These are phyloP conservation scores for Mico argentatus DNA, from an alignment of 2,797 vertebrate genomes.

Conservation along the genomic window DNA sequence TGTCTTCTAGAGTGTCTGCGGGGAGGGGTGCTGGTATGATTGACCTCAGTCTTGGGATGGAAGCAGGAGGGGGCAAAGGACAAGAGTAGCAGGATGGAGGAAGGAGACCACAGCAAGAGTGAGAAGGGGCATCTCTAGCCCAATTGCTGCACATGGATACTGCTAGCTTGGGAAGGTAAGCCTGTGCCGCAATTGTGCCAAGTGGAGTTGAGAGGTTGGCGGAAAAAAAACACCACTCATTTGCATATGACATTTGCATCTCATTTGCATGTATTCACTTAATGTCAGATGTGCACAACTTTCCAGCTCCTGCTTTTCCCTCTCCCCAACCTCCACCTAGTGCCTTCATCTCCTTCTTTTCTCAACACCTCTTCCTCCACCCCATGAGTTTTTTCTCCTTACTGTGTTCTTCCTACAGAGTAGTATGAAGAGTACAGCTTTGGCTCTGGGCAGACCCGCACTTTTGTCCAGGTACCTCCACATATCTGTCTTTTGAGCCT, in stretches of 20 bases:
- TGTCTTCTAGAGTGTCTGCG: not conserved
- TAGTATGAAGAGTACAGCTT: not conserved
- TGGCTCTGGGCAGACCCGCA: not conserved
- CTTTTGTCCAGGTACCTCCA: not conserved
- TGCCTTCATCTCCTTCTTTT: not conserved
- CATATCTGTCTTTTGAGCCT: not conserved
- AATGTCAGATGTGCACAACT: slow-evolving; percentile 55
- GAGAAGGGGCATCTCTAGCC: not conserved
- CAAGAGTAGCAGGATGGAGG: not conserved
- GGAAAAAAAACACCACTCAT: slow-evolving; percentile 61
- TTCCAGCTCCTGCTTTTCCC: not conserved
- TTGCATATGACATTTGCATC: slow-evolving; percentile 61
- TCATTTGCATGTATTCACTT: slow-evolving; percentile 64
- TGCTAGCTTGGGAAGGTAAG: slow-evolving; percentile 23
- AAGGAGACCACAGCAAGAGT: not conserved
- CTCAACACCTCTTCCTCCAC: not conserved
- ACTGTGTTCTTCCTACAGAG: not conserved
- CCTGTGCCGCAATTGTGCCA: not conserved
- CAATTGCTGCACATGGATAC: not conserved
- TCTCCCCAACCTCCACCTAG: not conserved
- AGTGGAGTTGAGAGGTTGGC: slow-evolving; percentile 34
- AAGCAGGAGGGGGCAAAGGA: not conserved
- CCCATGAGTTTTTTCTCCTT: not conserved
- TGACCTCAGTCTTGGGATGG: not conserved
- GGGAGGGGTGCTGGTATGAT: not conserved